Conservation (phyloP, 2,888 invertebrate species). For the Acronicta leporina region DNA sequence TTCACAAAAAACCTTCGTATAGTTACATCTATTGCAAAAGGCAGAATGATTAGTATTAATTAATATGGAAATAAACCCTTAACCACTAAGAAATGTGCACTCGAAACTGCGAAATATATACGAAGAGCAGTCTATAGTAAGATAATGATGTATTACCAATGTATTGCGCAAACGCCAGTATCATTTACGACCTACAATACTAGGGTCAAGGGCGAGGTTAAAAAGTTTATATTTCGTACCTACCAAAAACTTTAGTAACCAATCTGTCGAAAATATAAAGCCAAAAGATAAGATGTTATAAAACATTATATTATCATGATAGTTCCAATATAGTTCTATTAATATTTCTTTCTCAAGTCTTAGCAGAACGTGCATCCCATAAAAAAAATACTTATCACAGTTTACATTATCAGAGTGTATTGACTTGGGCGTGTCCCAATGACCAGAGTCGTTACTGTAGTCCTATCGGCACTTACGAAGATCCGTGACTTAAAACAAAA, state of each 20-base stretch:
- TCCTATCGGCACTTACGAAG: constrained; percentile 12
- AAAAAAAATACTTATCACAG: constrained; percentile 40
- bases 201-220: constrained; percentile 58
- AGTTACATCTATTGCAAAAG: background rate
- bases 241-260: constrained; percentile 58
- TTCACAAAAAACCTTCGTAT: no score
- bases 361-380: constrained; percentile 23
- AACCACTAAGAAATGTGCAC: constrained; percentile 10
- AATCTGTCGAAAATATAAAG: constrained; percentile 49
- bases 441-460: constrained; percentile 13
- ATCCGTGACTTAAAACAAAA: constrained; percentile 45
- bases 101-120: constrained; percentile 20
- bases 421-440: constrained; percentile 40
- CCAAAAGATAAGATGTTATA: constrained; percentile 43
- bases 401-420: constrained; percentile 31
- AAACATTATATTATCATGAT: constrained; percentile 47
- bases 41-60: constrained; percentile 11
- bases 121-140: constrained; percentile 26
- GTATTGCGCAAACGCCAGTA: constrained; percentile 51
- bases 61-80: constrained; percentile 12
- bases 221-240: constrained; percentile 51
- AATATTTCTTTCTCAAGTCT: constrained; percentile 34
- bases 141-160: constrained; percentile 42
- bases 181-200: constrained; percentile 51
- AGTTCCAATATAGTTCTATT: constrained; percentile 48